A percentile compares a stretch with the other conserved stretches of the same genome.
These are phyloP conservation scores for Dermochelys coriacea DNA, from an alignment of 2,797 vertebrate genomes.

Conservation along the genomic window DNA sequence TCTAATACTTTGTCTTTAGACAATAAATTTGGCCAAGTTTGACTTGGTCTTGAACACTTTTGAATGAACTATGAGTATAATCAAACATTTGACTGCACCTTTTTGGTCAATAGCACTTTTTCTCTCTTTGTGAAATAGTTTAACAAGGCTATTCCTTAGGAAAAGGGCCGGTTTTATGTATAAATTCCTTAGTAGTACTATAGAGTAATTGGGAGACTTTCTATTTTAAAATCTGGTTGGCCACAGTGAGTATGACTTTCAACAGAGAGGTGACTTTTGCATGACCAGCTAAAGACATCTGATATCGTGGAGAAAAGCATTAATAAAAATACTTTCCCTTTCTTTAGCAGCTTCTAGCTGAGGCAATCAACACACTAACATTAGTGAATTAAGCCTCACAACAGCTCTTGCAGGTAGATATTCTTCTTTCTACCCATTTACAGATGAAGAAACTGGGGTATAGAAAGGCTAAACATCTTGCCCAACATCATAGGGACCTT, in stretches of 20 bases:
- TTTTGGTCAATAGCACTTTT: neutral
- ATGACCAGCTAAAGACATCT: neutral
- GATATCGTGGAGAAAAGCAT: constrained; percentile 21
- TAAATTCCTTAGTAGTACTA: neutral
- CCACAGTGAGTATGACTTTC: neutral
- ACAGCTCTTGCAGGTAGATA: neutral
- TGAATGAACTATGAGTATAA: neutral
- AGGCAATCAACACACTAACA: constrained; percentile 25
- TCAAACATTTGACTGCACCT: neutral
- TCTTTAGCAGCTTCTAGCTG: neutral
- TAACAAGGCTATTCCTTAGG: neutral
- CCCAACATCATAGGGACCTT: constrained; percentile 2
- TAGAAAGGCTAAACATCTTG: neutral
- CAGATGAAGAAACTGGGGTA: neutral
- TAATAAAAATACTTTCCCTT: constrained; percentile 30
- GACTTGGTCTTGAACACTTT: neutral
- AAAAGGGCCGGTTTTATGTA: neutral
- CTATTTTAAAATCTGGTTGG: neutral
- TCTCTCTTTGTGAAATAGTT: neutral
- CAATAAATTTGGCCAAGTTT: neutral
- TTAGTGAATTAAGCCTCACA: neutral
- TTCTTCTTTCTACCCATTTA: constrained; percentile 18
- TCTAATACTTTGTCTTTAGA: too few species aligned
- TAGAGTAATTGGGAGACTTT: neutral
- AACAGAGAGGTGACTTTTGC: constrained; percentile 10